Percentiles rank a stretch among this genome's conserved stretches.
Conservation (phyloP, 2,797 vertebrate species). For the Jordanella pulchra region DNA sequence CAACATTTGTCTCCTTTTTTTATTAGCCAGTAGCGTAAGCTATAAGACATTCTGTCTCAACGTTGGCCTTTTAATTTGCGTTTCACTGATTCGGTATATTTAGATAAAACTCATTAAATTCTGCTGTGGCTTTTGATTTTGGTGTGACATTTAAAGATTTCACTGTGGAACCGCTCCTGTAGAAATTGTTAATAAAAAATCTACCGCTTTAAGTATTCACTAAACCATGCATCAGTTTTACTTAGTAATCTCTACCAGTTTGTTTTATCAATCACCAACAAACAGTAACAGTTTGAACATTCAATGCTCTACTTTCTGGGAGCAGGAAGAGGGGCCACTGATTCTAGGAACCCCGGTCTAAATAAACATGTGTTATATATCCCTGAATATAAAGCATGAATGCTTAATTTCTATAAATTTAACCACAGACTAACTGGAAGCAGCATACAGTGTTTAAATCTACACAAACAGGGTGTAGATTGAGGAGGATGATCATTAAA, state of each 20-base stretch:
- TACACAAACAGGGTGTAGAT: constrained; percentile 15
- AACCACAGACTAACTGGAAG: constrained; percentile 1
- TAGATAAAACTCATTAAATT: not conserved
- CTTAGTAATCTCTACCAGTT: not conserved
- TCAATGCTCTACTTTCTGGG: constrained; percentile 15
- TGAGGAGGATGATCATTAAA: not conserved
- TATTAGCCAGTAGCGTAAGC: too few species aligned
- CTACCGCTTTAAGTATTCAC: not conserved
- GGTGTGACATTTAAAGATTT: not conserved
- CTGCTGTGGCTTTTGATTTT: not conserved
- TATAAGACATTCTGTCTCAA: not conserved
- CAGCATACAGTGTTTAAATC: constrained; percentile 15
- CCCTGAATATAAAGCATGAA: constrained; percentile 30
- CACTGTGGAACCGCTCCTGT: too few species aligned
- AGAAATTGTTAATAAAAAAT: not conserved
- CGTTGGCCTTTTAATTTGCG: not conserved
- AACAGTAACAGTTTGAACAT: constrained; percentile 15
- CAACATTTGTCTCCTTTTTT: too few species aligned
- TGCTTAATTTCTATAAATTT: constrained; percentile 22
- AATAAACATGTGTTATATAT: constrained; percentile 60
- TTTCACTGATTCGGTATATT: not conserved
- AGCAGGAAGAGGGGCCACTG: constrained; percentile 10
- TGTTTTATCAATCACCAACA: not conserved
- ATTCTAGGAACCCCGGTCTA: constrained; percentile 20
- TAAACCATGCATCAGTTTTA: too few species aligned